Evolutionary conservation across 2,113 vertebrate species (phyloP), one percentile per base, ranked within the genome.

Genomic region (Hippocampus comes): DNA sequence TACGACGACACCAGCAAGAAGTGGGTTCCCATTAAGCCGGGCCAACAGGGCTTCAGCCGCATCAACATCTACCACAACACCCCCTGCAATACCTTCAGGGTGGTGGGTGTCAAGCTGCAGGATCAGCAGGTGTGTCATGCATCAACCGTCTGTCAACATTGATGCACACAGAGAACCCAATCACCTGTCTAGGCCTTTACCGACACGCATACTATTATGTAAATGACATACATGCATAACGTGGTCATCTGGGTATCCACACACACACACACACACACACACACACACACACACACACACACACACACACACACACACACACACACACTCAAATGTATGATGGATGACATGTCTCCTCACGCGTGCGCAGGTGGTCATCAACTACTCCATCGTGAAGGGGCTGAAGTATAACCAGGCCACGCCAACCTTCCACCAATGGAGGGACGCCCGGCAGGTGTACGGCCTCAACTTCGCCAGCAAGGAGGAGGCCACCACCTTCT

Each of bases 1-100:
- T 99, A 99, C 49, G 97, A 99, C 76, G 96, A 98, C 92, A 96
- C 95, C 92, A 99, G 96, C 91, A 99, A 98, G 93, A 99, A 99
- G 89, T 99, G 97, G 97, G 94, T 98, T 76, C 96, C 97, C 65
- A 96, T 98, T 91, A 99, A 98, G 84, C 95, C 97, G 1, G 97
- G 97, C 63, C 97, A 98, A 88, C 97, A 99, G 89, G 97, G 97
- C 71, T 99, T 99, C 94, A 99, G 97, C 88, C 94, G 96, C 77
- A 96, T 99, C 93, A 98, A 97, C 90, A 98, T 99, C 82, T 99
- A 99, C 91, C 97, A 99, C 93, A 99, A 98, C 90, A 98, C 96
- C 4, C 93, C 94, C 91, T 95, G 91, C 73, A 98, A 96, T 91
- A 97, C 94, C 91, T 99, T 99, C 92, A 92, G 97, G 74, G 96